Base-by-base conservation (phyloP, 2,888 invertebrate genomes). In the Mythimna vitellina region DNA sequence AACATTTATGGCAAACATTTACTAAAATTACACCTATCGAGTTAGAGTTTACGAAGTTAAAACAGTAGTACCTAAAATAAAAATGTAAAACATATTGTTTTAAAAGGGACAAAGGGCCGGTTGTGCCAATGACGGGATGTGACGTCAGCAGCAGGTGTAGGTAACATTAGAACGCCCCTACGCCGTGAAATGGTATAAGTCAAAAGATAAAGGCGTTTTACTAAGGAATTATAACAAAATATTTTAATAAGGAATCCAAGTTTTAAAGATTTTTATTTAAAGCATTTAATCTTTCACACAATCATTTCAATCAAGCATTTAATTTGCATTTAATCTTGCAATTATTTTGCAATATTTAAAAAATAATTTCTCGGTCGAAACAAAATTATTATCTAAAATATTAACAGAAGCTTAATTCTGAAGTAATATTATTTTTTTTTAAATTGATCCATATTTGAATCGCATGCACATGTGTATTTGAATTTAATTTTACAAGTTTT, bases 121-220 rank as follows among this genome's bases (percentile, higher is more conserved):
- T 72, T 78, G 77, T 49, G 75, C 76, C 87, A 89, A 90, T 89
- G 84, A 83, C 71, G 87, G 92, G 92, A 92, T 74, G 67, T 92
- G 89, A 92, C 90, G 91, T 90, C 89, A 90, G 66, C 35, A 69
- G 75, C 91, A 91, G 90, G 89, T 91, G 92, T 75, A 85, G 68
- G 87, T 81, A 84, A 81, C 80, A 81, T 83, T 77, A 85, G 74
- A 75, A 57, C 71, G 78, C 77, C 80, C 68, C 75, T 78, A 78
- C 73, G 42, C 67, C 65, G 66, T 49, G 53, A 53, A n/a, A 65
- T 49, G 76, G 77, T 29, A 20, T 63, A 82, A 81, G 72, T 62
- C 29, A 73, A 32, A 53, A 53, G 51, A 22, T 6, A n/a, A 12
- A n/a, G 35, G 81, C 76, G 83, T n/a, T 74, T 74, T 54, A 64